A percentile compares a stretch with the other conserved stretches of the same genome.
Evolutionary conservation across 2,888 invertebrate genomes (phyloP).

Genomic region (Cybosia mesomella): DNA sequence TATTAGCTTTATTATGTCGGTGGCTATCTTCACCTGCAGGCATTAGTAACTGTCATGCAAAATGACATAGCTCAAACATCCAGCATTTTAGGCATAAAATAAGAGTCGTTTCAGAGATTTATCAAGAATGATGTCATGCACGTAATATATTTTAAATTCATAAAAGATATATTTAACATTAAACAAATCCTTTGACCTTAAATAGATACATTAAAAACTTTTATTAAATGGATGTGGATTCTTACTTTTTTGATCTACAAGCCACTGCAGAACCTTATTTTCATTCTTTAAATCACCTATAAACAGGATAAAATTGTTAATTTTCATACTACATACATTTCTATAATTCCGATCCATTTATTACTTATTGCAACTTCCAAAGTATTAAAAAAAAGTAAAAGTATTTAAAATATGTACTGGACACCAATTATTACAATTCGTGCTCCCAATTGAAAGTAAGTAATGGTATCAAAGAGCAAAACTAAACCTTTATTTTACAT

Average conservation of each 20-base stretch:
- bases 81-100: conserved; percentile 82
- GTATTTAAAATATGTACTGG: background rate
- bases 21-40: conserved; percentile 88
- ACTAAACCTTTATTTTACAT: background rate
- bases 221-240: conserved; percentile 87
- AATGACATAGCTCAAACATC: conserved; percentile 87
- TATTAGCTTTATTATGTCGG: conserved; percentile 80
- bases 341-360: conserved; percentile 4
- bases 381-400: too few species aligned
- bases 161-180: conserved; percentile 55
- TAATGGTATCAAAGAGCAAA: background rate
- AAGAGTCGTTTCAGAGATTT: conserved; percentile 62
- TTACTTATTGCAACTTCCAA: background rate
- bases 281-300: conserved; percentile 97
- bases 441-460: background rate
- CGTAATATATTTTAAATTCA: conserved; percentile 69
- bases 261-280: conserved; percentile 98
- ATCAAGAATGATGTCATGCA: conserved; percentile 86
- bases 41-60: conserved; percentile 88
- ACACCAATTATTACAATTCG: background rate
- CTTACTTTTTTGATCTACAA: conserved; percentile 98
- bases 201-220: conserved; percentile 59
- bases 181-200: conserved; percentile 44
- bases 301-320: conserved; percentile 79
- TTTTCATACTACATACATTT: conserved; percentile 21